Conservation (phyloP, 2,888 invertebrate species). For the Cyclophora punctaria region DNA sequence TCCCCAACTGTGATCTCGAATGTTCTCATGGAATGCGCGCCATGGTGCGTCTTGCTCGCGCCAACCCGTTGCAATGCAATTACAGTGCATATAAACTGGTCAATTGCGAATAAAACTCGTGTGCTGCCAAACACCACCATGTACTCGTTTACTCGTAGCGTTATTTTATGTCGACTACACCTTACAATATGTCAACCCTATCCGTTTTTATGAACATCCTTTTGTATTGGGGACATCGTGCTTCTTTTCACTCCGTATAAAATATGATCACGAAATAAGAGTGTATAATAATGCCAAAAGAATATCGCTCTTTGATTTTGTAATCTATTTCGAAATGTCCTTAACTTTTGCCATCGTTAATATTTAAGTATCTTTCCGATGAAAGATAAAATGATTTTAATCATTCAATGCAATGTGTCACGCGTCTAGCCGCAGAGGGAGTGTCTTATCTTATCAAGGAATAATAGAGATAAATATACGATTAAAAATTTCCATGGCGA, state of each 20-base stretch:
- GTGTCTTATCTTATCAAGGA: conserved; percentile 61
- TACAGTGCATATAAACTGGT: conserved; percentile 4
- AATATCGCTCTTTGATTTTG: too few species aligned
- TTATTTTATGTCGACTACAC: too few species aligned
- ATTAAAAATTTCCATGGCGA: conserved; percentile 57
- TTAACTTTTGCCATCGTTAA: conserved; percentile 17
- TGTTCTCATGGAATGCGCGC: conserved; percentile 29
- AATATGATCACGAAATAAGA: too few species aligned
- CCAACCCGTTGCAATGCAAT: conserved; percentile 9
- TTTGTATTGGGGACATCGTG: too few species aligned
- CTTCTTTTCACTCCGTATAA: too few species aligned
- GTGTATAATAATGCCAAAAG: too few species aligned
- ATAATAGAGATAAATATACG: conserved; percentile 44
- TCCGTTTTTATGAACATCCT: too few species aligned
- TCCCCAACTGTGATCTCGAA: conserved; percentile 44
- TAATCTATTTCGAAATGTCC: too few species aligned
- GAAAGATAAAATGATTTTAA: conserved; percentile 39
- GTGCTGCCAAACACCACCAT: background rate
- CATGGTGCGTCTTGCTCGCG: conserved; percentile 1
- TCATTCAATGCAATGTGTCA: conserved; percentile 48
- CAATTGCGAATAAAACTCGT: background rate
- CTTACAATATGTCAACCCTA: too few species aligned
- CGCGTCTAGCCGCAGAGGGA: conserved; percentile 40
- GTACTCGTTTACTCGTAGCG: background rate
- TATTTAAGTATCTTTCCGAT: conserved; percentile 17